Percentiles rank a stretch among this genome's conserved stretches.
These are phyloP conservation scores for Venustaconcha ellipsiformis DNA, from an alignment of 1,140 invertebrate species.

Conservation along the genomic window DNA sequence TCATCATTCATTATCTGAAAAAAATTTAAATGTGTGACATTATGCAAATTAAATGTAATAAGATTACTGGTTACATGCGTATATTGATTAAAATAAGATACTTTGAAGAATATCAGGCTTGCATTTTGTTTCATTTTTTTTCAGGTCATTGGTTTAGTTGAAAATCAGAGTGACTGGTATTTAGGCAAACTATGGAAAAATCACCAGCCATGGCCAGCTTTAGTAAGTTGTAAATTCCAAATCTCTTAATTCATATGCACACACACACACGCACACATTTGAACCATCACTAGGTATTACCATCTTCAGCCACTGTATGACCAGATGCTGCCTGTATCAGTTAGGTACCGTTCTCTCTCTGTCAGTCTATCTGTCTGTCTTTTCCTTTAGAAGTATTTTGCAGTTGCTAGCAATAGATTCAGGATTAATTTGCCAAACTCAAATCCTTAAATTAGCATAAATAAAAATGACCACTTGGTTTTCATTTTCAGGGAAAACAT, in stretches of 20 bases:
- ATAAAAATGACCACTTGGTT: too few species aligned
- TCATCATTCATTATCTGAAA: too few species aligned
- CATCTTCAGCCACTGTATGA: neutral
- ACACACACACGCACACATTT: neutral
- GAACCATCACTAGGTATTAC: neutral
- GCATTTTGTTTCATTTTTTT: slow-evolving; percentile 35
- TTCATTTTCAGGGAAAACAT: too few species aligned
- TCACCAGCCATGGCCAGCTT: slow-evolving; percentile 86
- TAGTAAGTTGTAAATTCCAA: slow-evolving; percentile 72
- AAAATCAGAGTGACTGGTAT: slow-evolving; percentile 97
- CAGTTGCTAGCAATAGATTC: too few species aligned
- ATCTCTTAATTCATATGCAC: neutral
- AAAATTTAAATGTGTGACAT: neutral
- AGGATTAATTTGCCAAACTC: too few species aligned
- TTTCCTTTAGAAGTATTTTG: too few species aligned
- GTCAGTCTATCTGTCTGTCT: neutral
- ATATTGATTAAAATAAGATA: neutral
- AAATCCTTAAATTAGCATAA: too few species aligned
- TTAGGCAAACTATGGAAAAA: slow-evolving; percentile 81
- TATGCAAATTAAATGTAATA: neutral
- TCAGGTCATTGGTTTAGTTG: slow-evolving; percentile 86
- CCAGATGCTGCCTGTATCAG: neutral
- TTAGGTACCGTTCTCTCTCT: neutral
- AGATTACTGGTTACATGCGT: neutral
- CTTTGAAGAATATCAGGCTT: neutral